Evolutionary conservation across 2,113 vertebrate genomes (phyloP), one percentile per base, ranked within the genome.

Genomic region (Ranitomeya imitator): DNA sequence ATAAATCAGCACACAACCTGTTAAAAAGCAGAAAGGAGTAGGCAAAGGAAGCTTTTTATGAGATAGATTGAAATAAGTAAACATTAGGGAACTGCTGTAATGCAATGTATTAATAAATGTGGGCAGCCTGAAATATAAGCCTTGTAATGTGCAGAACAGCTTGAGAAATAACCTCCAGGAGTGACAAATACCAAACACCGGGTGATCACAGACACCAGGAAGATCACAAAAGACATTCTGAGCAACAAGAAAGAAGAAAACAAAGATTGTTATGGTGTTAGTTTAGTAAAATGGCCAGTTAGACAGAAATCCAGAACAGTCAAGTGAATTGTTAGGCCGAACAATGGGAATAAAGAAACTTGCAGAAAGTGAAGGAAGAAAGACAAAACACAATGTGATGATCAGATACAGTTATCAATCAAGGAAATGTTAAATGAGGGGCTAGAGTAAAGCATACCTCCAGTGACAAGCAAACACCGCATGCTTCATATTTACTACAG

Each of bases 241-340:
- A 73, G 61, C 4, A 83, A 52, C 19, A 83, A 67, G 61, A n/a
- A 83, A 83, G 4, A 65, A 12, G 18, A 69, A 84, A n/a, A 69
- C 7, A 45, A 55, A 84, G n/a, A 84, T 8, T 83, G 63, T 83
- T 83, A 84, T 55, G 82, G 7, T 51, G 82, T 84, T 84, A 84
- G 82, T 84, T 54, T 69, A 23, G 45, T 13, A 83, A 65, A 69
- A 67, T 65, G 80, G 1, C 26, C 23, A 54, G 21, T 54, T 45
- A 61, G 55, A 16, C 73, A 15, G 63, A 54, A 21, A 84, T 26
- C 82, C 52, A 23, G 14, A 69, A 67, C 37, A 83, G 81, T n/a
- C n/a, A 23, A 55, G 45, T 26, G 79, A 60, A 14, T 80, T 60
- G 79, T 60, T 80, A 9, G 45, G 81, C 81, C 18, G 65, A 84